phyloP scores from a whole-genome alignment of 2,888 invertebrate genomes.

The Machimus atricapillus region DNA sequence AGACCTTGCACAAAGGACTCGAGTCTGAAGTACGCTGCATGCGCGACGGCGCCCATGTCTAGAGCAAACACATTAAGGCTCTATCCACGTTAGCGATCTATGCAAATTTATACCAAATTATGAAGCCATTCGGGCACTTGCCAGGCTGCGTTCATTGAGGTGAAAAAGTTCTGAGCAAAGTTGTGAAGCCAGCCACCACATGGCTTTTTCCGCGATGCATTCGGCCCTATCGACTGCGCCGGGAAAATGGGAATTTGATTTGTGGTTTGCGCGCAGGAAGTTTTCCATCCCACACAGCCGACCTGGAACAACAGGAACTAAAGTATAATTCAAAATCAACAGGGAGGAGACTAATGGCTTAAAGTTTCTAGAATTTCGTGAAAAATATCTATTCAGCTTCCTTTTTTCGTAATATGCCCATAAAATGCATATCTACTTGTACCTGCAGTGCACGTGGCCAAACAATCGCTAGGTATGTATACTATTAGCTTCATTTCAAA shows the following conservation, averaged over 20 bases:
- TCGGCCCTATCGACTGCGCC: not conserved
- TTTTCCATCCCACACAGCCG: not conserved
- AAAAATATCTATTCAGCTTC: not conserved
- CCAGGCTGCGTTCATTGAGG: conserved; percentile 5
- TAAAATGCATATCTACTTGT: not conserved
- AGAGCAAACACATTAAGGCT: conserved; percentile 4
- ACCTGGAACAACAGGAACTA: not conserved
- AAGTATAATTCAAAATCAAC: conserved; percentile 8
- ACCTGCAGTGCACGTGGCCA: not conserved
- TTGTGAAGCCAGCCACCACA: not conserved
- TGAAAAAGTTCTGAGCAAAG: conserved; percentile 11
- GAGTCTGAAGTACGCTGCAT: not conserved
- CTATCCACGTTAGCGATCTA: not conserved
- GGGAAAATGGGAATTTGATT: conserved; percentile 20
- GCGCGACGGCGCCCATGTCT: not conserved
- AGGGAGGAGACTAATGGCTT: not conserved
- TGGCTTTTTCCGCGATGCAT: not conserved
- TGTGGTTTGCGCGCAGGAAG: conserved; percentile 14
- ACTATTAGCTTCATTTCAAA: not conserved
- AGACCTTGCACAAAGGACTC: not conserved
- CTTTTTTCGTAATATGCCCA: not conserved
- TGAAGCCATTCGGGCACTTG: not conserved
- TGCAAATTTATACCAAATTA: conserved; percentile 27
- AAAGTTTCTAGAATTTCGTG: not conserved
- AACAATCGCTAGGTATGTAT: not conserved